These are phyloP conservation scores for Trachymyrmex cornetzi DNA, from an alignment of 1,140 invertebrate genomes.

Conservation along the genomic window DNA sequence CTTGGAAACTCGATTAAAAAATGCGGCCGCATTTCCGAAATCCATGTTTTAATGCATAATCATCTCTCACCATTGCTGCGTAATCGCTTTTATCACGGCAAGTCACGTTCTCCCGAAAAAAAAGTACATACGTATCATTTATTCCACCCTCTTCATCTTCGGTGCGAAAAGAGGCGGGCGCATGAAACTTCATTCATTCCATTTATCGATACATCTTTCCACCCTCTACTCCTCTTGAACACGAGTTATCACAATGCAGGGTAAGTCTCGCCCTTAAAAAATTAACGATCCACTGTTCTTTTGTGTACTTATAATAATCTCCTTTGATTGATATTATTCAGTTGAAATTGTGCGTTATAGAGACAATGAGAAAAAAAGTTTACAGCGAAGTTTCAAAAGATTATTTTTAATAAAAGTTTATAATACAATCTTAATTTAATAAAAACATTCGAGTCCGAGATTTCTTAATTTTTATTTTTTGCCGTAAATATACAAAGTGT, in stretches of 20 bases:
- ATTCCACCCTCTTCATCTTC: not conserved
- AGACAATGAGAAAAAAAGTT: not conserved
- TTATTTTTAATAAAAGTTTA: not conserved
- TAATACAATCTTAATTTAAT: not conserved
- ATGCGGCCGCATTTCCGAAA: not conserved
- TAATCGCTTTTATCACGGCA: not conserved
- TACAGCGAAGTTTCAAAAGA: not conserved
- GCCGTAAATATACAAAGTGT: not conserved
- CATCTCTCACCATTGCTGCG: too few relatives aligned
- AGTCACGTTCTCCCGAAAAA: not conserved
- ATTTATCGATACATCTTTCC: slow-evolving; percentile 58
- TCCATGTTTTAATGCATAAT: not conserved
- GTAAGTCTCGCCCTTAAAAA: slow-evolving; percentile 3
- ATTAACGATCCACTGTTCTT: slow-evolving; percentile 40
- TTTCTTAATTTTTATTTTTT: not conserved
- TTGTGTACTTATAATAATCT: not conserved
- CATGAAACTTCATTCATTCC: slow-evolving; percentile 43
- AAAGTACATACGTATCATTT: slow-evolving; percentile 9
- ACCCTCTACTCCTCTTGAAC: not conserved
- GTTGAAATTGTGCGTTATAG: slow-evolving; percentile 13
- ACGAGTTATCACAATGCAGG: slow-evolving; percentile 33
- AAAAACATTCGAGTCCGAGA: not conserved
- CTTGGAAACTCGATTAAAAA: not conserved
- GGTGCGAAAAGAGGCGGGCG: not conserved
- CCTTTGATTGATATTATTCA: not conserved